Evolutionary conservation across 1,140 invertebrate species (phyloP).

Genomic region (Drosophila novamexicana): DNA sequence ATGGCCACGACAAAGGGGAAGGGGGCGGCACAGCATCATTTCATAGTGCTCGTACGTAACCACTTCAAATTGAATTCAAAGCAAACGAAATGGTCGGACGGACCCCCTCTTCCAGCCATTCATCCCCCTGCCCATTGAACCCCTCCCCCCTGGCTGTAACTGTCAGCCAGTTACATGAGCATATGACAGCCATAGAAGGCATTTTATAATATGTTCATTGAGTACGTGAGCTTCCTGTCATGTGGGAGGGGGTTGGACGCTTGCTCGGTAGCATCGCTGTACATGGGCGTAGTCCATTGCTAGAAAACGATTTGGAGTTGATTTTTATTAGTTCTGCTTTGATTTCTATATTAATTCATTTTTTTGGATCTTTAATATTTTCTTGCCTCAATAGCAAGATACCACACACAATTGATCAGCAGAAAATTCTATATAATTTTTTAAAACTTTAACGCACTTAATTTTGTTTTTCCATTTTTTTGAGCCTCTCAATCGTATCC

Average conservation of each 20-base stretch:
- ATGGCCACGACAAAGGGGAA: background rate
- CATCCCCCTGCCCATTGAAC: conserved; percentile 23
- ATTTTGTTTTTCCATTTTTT: too few species aligned
- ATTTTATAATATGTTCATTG: conserved; percentile 73
- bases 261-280: background rate
- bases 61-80: conserved; percentile 70
- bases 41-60: conserved; percentile 35
- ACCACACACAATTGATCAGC: too few species aligned
- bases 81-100: conserved; percentile 58
- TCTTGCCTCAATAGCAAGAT: too few species aligned
- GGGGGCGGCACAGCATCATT: conserved; percentile 12
- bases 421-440: too few species aligned
- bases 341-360: too few species aligned
- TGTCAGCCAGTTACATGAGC: conserved; percentile 74
- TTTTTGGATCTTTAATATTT: too few species aligned
- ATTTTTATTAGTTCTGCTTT: too few species aligned
- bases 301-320: too few species aligned
- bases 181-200: conserved; percentile 69
- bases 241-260: conserved; percentile 15
- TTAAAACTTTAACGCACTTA: too few species aligned
- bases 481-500: too few species aligned
- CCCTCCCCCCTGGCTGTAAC: background rate
- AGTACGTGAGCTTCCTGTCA: conserved; percentile 69
- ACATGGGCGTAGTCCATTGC: conserved; percentile 4
- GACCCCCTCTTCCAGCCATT: conserved; percentile 6